phyloP scores from a whole-genome alignment of 2,888 invertebrate species.

The Amphipoea lucens region DNA sequence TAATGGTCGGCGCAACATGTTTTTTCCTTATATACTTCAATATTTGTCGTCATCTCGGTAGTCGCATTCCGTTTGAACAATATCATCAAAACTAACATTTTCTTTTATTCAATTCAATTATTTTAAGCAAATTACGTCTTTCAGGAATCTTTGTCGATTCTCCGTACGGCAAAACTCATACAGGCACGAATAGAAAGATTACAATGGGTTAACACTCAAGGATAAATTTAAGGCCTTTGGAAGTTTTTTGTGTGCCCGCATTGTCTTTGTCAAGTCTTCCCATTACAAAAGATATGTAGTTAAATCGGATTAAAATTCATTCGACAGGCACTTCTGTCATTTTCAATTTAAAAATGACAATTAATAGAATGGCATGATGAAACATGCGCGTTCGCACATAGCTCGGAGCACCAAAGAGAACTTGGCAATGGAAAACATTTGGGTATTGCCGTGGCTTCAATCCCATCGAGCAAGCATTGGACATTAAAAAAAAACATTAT shows the following conservation, averaged over 20 bases:
- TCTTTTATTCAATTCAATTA: no score
- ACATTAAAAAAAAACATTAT: no score
- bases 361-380: conserved; percentile 14
- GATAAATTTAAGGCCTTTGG: conserved; percentile 40
- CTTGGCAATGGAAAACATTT: no score
- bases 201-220: conserved; percentile 42
- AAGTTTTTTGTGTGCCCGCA: conserved; percentile 13
- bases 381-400: no score
- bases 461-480: no score
- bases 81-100: no score
- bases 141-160: conserved; percentile 8
- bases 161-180: conserved; percentile 19
- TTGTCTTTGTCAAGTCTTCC: conserved; percentile 1
- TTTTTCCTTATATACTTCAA: no score
- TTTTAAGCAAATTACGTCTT: not conserved
- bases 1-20: not conserved
- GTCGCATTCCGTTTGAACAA: no score
- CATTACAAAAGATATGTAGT: conserved; percentile 17
- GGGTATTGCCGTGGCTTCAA: no score
- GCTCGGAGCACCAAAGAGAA: no score
- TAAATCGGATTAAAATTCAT: conserved; percentile 48
- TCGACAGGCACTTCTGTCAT: conserved; percentile 14
- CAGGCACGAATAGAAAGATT: conserved; percentile 19
- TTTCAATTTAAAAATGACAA: conserved; percentile 45
- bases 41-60: no score